Percentiles rank a stretch among this genome's conserved stretches.
Conservation (phyloP, 2,888 invertebrate genomes). For the Heliconius hortense region DNA sequence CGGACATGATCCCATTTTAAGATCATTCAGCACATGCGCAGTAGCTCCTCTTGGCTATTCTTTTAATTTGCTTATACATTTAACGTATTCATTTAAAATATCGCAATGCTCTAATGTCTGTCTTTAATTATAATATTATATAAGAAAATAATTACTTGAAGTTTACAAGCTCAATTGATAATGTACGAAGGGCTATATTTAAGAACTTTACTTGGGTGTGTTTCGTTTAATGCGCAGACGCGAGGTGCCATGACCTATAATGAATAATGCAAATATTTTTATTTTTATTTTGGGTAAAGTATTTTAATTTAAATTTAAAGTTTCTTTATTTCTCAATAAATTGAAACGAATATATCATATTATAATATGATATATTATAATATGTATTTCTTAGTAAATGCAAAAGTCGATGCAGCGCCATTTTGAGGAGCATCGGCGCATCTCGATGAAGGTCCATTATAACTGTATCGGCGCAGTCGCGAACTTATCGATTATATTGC, state of each 20-base stretch:
- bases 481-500: conserved; percentile 9
- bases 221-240: background rate
- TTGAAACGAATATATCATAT: background rate
- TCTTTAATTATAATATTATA: background rate
- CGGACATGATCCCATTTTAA: background rate
- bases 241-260: background rate
- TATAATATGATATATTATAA: background rate
- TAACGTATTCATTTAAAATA: background rate
- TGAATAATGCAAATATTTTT: background rate
- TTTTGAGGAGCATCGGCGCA: conserved; percentile 1
- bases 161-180: background rate
- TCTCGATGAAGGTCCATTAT: background rate
- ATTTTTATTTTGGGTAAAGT: background rate
- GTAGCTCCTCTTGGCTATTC: background rate
- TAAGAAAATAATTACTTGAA: background rate
- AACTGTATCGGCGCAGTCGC: conserved; percentile 1
- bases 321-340: background rate
- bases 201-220: background rate
- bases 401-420: background rate
- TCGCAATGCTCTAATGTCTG: background rate
- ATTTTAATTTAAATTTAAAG: background rate
- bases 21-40: background rate
- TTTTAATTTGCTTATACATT: background rate
- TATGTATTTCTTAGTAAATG: background rate
- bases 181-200: background rate